phyloP scores from a whole-genome alignment of 2,888 invertebrate species.

The Pterostichus niger region DNA sequence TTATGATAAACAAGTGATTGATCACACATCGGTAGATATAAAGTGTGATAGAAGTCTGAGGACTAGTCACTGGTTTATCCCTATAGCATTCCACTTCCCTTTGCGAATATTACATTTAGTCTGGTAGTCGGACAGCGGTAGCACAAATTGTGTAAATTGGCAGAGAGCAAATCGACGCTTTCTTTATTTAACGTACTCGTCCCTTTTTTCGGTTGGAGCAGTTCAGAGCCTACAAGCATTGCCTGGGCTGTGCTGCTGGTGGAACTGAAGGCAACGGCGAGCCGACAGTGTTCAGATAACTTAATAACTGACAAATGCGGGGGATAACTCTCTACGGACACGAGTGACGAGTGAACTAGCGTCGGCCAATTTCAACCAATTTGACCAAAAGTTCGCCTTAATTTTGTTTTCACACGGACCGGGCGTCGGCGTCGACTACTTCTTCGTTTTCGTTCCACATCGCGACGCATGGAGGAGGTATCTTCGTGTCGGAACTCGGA shows the following conservation, averaged over 20 bases:
- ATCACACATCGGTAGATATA: background rate
- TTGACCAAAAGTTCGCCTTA: constrained; percentile 80
- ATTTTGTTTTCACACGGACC: constrained; percentile 79
- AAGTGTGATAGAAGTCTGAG: background rate
- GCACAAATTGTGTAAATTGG: constrained; percentile 65
- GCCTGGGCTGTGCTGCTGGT: background rate
- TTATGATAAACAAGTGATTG: background rate
- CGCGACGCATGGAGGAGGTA: background rate
- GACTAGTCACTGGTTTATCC: background rate
- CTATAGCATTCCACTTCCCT: constrained; percentile 18
- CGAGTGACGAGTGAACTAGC: constrained; percentile 73
- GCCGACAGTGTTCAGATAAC: constrained; percentile 73
- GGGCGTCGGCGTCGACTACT: constrained; percentile 30
- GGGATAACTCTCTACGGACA: constrained; percentile 75
- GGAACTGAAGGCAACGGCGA: constrained; percentile 66
- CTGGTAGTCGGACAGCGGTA: constrained; percentile 46
- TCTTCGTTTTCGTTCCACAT: constrained; percentile 42
- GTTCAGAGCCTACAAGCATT: constrained; percentile 4
- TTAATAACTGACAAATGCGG: constrained; percentile 76
- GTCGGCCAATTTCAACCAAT: constrained; percentile 82
- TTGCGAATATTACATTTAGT: constrained; percentile 52
- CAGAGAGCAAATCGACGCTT: constrained; percentile 62
- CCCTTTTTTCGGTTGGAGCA: constrained; percentile 24
- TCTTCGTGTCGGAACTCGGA: constrained; percentile 27
- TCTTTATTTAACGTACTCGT: constrained; percentile 62